Conservation (phyloP, 2,888 invertebrate genomes). For the Lasioglossum vierecki region DNA sequence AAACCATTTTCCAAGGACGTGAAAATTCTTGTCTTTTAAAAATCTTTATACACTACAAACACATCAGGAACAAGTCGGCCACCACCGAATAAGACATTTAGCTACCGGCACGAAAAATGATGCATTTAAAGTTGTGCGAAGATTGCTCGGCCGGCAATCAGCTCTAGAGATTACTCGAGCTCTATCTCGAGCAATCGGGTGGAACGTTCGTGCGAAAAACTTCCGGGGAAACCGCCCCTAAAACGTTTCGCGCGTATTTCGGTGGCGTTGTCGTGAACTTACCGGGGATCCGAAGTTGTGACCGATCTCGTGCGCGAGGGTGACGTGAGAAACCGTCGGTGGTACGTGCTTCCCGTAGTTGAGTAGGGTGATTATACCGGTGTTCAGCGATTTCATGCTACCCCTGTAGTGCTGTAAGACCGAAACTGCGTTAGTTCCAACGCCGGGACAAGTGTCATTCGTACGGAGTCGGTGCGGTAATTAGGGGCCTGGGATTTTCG, state of each 20-base stretch:
- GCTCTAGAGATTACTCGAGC: not conserved
- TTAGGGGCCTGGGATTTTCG: not conserved
- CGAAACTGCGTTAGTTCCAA: constrained; percentile 42
- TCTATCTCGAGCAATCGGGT: not conserved
- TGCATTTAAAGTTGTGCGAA: not conserved
- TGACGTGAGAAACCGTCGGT: constrained; percentile 97
- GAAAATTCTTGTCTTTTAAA: not conserved
- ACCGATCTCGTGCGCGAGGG: constrained; percentile 98
- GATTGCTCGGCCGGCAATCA: not conserved
- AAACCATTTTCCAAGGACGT: not conserved
- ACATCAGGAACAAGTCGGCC: not conserved
- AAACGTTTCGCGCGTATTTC: constrained; percentile 37
- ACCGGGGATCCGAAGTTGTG: constrained; percentile 99
- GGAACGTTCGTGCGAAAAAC: constrained; percentile 3
- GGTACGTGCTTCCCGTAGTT: constrained; percentile 98
- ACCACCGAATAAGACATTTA: not conserved
- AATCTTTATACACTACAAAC: not conserved
- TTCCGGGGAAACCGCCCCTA: not conserved
- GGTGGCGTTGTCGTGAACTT: constrained; percentile 81
- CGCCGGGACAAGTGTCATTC: constrained; percentile 13
- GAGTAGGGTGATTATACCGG: constrained; percentile 98
- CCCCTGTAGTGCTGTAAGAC: constrained; percentile 93
- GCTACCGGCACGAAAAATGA: not conserved
- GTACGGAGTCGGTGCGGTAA: not conserved
- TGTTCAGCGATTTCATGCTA: constrained; percentile 95